Conservation (phyloP, 2,113 vertebrate genomes). For the Probosciger aterrimus region DNA sequence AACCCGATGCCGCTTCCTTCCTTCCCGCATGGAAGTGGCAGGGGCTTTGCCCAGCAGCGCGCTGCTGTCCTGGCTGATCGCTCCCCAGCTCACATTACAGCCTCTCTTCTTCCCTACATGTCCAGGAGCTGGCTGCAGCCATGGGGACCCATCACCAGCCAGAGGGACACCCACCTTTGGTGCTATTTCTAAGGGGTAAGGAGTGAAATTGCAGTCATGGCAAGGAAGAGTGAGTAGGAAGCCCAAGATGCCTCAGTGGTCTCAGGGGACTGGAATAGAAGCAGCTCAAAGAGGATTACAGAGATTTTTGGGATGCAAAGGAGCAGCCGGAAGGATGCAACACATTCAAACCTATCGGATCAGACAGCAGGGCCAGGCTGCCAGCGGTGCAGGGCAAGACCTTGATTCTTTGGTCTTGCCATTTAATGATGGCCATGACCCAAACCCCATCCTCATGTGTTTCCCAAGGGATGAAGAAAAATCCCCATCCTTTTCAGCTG, state of each 20-base stretch:
- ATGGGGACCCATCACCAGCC: neutral
- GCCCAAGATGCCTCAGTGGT: neutral
- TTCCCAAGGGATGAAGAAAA: neutral
- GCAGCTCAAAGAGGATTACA: neutral
- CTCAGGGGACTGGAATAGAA: neutral
- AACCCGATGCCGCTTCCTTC: neutral
- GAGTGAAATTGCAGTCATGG: fast-evolving
- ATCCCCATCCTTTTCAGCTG: neutral
- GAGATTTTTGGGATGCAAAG: neutral
- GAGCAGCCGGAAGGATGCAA: neutral
- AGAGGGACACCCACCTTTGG: neutral
- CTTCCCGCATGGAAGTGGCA: neutral
- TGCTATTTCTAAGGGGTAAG: neutral
- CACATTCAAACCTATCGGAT: neutral
- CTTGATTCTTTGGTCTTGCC: neutral
- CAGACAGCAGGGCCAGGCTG: neutral
- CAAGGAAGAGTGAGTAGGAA: neutral
- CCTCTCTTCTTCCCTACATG: constrained; percentile 45
- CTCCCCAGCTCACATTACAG: constrained; percentile 41
- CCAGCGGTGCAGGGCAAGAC: neutral
- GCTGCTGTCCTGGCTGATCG: neutral
- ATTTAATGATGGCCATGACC: neutral
- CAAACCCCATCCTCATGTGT: neutral
- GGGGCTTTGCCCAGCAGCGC: neutral
- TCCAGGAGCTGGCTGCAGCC: neutral